Percentiles rank a stretch among this genome's conserved stretches.
Evolutionary conservation across 2,888 invertebrate species (phyloP).

Genomic region (Cosmia trapezina): DNA sequence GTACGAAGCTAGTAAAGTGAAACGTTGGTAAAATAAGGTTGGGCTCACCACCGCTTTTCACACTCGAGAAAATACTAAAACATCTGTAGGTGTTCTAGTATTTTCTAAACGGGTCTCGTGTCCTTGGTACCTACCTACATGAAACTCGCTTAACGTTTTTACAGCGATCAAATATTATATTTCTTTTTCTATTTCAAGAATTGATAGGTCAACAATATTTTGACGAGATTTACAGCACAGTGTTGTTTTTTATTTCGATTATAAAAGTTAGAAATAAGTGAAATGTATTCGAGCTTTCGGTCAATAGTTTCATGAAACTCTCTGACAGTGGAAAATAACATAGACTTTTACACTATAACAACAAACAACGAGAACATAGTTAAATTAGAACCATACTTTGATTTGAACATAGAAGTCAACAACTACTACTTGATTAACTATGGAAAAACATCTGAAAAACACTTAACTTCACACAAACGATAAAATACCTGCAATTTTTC

Average conservation of each 20-base stretch:
- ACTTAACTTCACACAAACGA: not conserved
- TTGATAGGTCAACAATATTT: not conserved
- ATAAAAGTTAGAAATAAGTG: not conserved
- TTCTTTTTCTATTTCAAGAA: not conserved
- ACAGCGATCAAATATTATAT: not conserved
- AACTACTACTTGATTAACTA: not conserved
- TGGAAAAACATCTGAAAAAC: not conserved
- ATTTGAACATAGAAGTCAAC: not conserved
- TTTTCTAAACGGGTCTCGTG: not conserved
- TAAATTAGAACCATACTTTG: not conserved
- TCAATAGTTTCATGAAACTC: not conserved
- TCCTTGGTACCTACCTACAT: not conserved
- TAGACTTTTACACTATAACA: not conserved
- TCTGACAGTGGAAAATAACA: not conserved
- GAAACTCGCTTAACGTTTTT: not conserved
- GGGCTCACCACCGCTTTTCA: not conserved
- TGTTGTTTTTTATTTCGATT: not conserved
- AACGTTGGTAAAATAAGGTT: not conserved
- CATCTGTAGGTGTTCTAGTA: constrained; percentile 4
- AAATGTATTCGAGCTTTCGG: not conserved
- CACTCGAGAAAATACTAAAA: constrained; percentile 17
- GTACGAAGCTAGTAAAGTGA: not conserved
- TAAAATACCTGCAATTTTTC: constrained; percentile 23
- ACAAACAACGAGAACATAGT: too few relatives aligned
- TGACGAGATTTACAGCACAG: not conserved